These are phyloP conservation scores for Bhutanitis thaidina DNA, from an alignment of 2,888 invertebrate species.

Conservation along the genomic window DNA sequence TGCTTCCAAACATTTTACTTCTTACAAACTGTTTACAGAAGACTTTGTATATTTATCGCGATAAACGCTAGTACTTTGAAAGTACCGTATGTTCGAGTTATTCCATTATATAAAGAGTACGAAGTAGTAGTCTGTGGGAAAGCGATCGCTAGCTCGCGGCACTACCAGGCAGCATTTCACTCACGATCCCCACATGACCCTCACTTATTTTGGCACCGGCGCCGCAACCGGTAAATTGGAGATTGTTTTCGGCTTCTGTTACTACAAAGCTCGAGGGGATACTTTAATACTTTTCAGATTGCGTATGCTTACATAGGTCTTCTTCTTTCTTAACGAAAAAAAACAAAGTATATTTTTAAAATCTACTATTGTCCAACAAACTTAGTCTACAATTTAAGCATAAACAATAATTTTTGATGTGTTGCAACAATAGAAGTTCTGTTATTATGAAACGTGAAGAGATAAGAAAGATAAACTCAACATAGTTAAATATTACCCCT, in stretches of 20 bases:
- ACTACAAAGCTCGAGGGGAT: slow-evolving; percentile 46
- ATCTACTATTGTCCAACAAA: too few relatives aligned
- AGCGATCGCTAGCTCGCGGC: slow-evolving; percentile 65
- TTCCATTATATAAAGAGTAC: not conserved
- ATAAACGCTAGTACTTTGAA: not conserved
- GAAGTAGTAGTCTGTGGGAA: slow-evolving; percentile 55
- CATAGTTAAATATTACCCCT: too few relatives aligned
- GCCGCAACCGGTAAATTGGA: slow-evolving; percentile 62
- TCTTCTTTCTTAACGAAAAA: too few relatives aligned
- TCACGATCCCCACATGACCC: slow-evolving; percentile 63
- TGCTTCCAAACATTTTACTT: too few relatives aligned
- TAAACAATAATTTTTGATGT: too few relatives aligned
- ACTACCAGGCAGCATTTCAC: slow-evolving; percentile 69
- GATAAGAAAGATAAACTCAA: too few relatives aligned
- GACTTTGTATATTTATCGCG: too few relatives aligned
- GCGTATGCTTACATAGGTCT: slow-evolving; percentile 24
- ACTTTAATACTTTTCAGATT: slow-evolving; percentile 48
- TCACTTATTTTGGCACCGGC: slow-evolving; percentile 64
- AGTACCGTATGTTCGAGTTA: not conserved
- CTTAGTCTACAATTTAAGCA: too few relatives aligned
- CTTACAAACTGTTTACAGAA: too few relatives aligned
- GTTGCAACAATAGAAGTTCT: too few relatives aligned
- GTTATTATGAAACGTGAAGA: too few relatives aligned
- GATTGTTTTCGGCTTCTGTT: slow-evolving; percentile 74
- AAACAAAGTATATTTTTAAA: too few relatives aligned